Evolutionary conservation across 1,140 invertebrate genomes (phyloP).

Genomic region (Scaptodrosophila lebanonensis): DNA sequence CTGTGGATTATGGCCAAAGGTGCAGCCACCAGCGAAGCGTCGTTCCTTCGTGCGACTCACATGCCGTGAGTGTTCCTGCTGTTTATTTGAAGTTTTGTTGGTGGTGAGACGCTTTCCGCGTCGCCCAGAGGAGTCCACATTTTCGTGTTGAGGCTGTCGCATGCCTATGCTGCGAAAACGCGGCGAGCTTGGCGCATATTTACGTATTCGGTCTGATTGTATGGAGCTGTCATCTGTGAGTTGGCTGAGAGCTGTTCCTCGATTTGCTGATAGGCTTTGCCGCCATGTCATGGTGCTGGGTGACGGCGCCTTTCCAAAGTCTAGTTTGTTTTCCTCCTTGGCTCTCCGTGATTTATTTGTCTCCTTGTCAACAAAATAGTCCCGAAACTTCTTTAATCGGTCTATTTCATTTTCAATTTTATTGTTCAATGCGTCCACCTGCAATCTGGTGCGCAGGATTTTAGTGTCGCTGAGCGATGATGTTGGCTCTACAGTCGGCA

Average conservation of each 20-base stretch:
- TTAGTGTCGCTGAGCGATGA: neutral
- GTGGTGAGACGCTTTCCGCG: neutral
- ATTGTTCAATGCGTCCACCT: constrained; percentile 17
- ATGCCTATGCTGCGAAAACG: neutral
- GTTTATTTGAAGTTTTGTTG: too few relatives aligned
- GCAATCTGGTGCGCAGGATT: constrained; percentile 4
- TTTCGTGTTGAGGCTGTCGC: neutral
- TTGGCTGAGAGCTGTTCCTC: neutral
- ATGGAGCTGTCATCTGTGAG: neutral
- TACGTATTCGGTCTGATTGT: too few relatives aligned
- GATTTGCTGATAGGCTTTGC: neutral
- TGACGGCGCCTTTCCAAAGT: neutral
- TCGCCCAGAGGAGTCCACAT: neutral
- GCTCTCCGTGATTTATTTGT: neutral
- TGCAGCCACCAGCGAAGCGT: constrained; percentile 19
- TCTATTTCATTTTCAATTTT: constrained; percentile 37
- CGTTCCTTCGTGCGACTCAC: too few relatives aligned
- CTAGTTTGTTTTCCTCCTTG: neutral
- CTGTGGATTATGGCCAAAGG: neutral
- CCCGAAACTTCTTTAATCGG: constrained; percentile 22
- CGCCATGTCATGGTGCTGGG: constrained; percentile 2
- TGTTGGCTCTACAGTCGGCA: neutral
- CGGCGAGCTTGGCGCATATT: neutral
- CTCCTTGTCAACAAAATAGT: neutral
- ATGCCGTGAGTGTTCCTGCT: too few relatives aligned